phyloP scores from a whole-genome alignment of 2,888 invertebrate genomes.

The Emmelina monodactyla region DNA sequence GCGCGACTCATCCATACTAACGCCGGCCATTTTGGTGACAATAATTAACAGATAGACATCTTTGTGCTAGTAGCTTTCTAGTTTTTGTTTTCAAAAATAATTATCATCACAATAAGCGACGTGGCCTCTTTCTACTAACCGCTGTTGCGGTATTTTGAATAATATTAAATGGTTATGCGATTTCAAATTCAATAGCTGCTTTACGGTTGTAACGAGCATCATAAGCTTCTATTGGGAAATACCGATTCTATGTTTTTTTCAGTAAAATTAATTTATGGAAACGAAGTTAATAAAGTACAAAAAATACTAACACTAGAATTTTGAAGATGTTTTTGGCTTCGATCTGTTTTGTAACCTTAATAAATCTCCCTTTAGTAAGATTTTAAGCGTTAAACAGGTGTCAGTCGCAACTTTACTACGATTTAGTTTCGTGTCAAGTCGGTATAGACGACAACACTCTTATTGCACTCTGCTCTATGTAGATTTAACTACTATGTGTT shows the following conservation, averaged over 20 bases:
- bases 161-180: conserved; percentile 49
- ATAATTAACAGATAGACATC: conserved; percentile 64
- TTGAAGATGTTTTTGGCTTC: too few species aligned
- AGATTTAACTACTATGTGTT: too few species aligned
- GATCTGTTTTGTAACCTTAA: too few species aligned
- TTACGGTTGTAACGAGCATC: conserved; percentile 36
- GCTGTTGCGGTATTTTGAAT: conserved; percentile 62
- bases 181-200: conserved; percentile 38
- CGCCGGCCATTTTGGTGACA: conserved; percentile 59
- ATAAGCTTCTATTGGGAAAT: conserved; percentile 39
- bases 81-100: conserved; percentile 63
- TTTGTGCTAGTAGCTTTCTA: conserved; percentile 56
- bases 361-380: too few species aligned
- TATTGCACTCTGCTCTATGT: conserved; percentile 21
- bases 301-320: too few species aligned
- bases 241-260: conserved; percentile 31
- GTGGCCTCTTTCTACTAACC: conserved; percentile 59
- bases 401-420: conserved; percentile 24
- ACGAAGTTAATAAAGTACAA: too few species aligned
- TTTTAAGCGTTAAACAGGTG: conserved; percentile 46
- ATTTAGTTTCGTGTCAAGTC: conserved; percentile 20
- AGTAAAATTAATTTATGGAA: too few species aligned
- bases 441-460: conserved; percentile 19
- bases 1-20: conserved; percentile 53
- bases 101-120: conserved; percentile 62